These are phyloP conservation scores for Aproaerema taeniolella DNA, from an alignment of 2,888 invertebrate genomes.

Conservation along the genomic window DNA sequence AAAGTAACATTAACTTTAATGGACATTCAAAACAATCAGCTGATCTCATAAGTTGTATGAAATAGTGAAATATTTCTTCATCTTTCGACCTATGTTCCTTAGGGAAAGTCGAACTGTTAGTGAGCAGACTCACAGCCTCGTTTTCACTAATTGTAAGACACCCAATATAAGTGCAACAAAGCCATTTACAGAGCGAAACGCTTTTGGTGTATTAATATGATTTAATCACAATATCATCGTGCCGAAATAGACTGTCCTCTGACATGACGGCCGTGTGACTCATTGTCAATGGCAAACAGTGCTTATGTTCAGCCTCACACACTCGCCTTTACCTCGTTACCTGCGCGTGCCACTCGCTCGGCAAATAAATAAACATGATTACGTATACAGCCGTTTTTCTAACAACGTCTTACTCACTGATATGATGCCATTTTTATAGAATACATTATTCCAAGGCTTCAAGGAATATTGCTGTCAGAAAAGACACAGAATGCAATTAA, in stretches of 20 bases:
- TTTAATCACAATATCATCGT: slow-evolving; percentile 62
- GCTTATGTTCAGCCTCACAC: slow-evolving; percentile 25
- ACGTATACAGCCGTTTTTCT: slow-evolving; percentile 69
- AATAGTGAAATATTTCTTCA: too few species aligned
- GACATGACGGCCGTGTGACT: slow-evolving; percentile 63
- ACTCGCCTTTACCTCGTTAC: slow-evolving; percentile 52
- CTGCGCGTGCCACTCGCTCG: slow-evolving; percentile 32
- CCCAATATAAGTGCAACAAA: too few species aligned
- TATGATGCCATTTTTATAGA: slow-evolving; percentile 44
- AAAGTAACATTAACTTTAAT: too few species aligned
- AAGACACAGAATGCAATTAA: slow-evolving; percentile 23
- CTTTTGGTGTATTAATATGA: slow-evolving; percentile 30
- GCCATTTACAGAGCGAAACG: too few species aligned
- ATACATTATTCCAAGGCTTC: slow-evolving; percentile 46
- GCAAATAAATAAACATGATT: slow-evolving; percentile 60
- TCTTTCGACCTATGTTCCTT: too few species aligned
- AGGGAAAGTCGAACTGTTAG: too few species aligned
- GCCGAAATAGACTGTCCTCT: slow-evolving; percentile 69
- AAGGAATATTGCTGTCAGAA: slow-evolving; percentile 35
- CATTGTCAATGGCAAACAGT: slow-evolving; percentile 53
- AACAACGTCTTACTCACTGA: slow-evolving; percentile 52
- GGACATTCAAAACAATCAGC: too few species aligned
- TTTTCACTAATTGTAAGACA: too few species aligned
- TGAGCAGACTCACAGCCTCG: too few species aligned
- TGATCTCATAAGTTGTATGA: too few species aligned